Percentiles rank a stretch among this genome's conserved stretches.
Evolutionary conservation across 2,888 invertebrate genomes (phyloP).

Genomic region (Eupithecia centaureata): DNA sequence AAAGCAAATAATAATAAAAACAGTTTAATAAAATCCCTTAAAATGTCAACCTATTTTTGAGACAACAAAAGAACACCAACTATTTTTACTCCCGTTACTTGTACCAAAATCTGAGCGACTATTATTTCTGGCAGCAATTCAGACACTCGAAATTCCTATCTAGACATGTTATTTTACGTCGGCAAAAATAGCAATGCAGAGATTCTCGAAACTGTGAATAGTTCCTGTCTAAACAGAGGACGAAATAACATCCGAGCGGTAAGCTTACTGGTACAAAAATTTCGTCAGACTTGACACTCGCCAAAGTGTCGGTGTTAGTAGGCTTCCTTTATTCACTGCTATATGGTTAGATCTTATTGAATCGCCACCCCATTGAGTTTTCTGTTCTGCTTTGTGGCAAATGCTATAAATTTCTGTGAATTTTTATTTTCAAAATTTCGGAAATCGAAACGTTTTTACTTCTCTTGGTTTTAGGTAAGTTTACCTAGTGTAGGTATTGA

Average conservation of each 20-base stretch:
- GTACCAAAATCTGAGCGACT: neutral
- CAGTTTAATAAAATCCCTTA: neutral
- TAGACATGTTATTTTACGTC: neutral
- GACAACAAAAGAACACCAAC: neutral
- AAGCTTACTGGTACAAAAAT: conserved; percentile 10
- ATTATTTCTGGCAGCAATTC: conserved; percentile 1
- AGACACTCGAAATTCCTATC: conserved; percentile 1
- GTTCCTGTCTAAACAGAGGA: conserved; percentile 12
- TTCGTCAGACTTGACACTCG: conserved; percentile 15
- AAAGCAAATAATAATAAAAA: neutral
- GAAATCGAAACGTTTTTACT: too few species aligned
- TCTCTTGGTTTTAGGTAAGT: neutral
- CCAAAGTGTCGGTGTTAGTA: conserved; percentile 9
- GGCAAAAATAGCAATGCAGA: conserved; percentile 1
- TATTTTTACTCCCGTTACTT: neutral
- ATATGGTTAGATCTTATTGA: neutral
- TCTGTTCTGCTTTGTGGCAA: neutral
- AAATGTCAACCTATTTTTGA: neutral
- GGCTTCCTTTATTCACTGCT: conserved; percentile 14
- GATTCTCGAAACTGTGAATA: neutral
- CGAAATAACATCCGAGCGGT: neutral
- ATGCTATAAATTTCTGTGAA: neutral
- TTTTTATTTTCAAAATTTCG: neutral
- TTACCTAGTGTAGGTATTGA: too few species aligned
- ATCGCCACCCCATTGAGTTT: neutral